Evolutionary conservation across 2,888 invertebrate genomes (phyloP), one percentile per base, ranked within the genome.

Genomic region (Campoletis raptor): DNA sequence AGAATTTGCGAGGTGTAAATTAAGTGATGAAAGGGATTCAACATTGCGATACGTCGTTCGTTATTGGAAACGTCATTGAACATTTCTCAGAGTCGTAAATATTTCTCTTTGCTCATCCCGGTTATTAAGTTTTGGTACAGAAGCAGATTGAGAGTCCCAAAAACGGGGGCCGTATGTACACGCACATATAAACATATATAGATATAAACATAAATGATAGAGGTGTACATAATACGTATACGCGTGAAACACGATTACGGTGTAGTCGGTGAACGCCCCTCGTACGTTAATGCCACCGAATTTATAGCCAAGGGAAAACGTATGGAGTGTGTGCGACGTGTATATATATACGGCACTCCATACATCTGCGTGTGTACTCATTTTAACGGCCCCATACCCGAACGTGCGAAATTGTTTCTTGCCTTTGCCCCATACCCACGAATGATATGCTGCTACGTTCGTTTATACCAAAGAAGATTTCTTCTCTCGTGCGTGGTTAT

Each of bases 231-330:
- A 74, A 73, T 54, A 21, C 42, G 40, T 48, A 66, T 64, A 45
- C 57, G 67, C 81, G 81, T 57, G 67, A 83, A 74, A 74, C 57
- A 78, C 70, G 67, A 79, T 72, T 64, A 81, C 66, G 42, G 69
- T 85, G 48, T 57, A 67, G 61, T 76, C 85, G 85, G 45, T 48
- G 66, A 87, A 87, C 88, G 88, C 89, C 87, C 89, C 80, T 83
- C 82, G 86, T 69, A 88, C 87, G 80, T 89, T 89, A 90, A 90
- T 88, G 89, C 87, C 85, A 64, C 67, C 87, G 89, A 89, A 92
- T 92, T 92, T 92, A 92, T 92, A 89, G 89, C 89, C 90, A 89
- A 36, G 83, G 89, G 88, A 90, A 91, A 90, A 90, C 21, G 80
- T 90, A 90, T 88, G 74, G 83, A 88, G 80, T 78, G 83, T 84